Evolutionary conservation across 2,113 vertebrate genomes (phyloP).

Genomic region (Myotis brandtii): DNA sequence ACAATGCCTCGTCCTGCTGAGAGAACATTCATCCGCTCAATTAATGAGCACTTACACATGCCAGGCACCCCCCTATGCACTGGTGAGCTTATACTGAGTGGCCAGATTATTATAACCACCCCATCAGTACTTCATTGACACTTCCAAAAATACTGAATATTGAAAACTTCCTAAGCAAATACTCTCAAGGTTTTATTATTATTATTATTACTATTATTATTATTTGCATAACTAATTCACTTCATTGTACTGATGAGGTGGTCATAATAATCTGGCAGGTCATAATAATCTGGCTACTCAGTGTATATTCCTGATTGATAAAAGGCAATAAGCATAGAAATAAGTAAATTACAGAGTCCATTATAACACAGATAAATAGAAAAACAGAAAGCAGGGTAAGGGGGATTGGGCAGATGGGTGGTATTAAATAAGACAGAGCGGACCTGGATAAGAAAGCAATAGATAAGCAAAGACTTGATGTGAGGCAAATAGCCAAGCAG

Average conservation of each 20-base stretch:
- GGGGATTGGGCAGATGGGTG: no score
- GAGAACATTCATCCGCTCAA: background rate
- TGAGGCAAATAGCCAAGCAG: background rate
- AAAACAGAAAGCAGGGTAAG: background rate
- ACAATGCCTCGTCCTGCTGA: background rate
- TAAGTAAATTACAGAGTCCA: background rate
- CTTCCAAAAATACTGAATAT: no score
- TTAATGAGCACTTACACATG: fast-evolving
- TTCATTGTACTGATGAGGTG: no score
- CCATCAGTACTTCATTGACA: no score
- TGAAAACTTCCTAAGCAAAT: no score
- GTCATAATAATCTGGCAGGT: no score
- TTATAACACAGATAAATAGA: background rate
- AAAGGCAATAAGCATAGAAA: background rate
- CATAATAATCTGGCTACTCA: no score
- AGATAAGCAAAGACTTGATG: background rate
- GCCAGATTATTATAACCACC: no score
- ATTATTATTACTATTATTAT: no score
- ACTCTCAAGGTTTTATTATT: no score
- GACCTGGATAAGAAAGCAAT: background rate
- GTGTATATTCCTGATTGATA: background rate
- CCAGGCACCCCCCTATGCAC: background rate
- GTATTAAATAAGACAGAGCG: background rate
- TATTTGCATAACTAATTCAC: no score
- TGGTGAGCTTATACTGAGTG: background rate